Evolutionary conservation across 2,888 invertebrate genomes (phyloP), one percentile per base, ranked within the genome.

Genomic region (Lasioglossum marginatum): DNA sequence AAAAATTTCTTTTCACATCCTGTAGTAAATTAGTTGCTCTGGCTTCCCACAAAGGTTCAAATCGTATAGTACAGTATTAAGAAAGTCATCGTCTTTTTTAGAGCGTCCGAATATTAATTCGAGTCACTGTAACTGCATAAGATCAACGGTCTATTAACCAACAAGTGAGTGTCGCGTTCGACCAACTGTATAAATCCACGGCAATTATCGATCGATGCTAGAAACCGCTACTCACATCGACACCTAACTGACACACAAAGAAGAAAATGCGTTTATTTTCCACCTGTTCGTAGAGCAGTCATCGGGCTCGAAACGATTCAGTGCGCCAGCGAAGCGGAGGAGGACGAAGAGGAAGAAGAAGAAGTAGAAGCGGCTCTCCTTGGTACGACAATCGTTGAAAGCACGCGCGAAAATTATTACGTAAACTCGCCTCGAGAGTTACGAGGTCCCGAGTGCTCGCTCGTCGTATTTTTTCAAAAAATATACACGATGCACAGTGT

Each of bases 161-260:
- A 27, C 27, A 14, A 27, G 12, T 1, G 27, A 27, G 60, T 5
- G 14, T 60, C 52, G 23, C 27, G 60, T 19, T 23, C 23, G 68
- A 68, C 68, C 40, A 68, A 68, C 68, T 68, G 37, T 37, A 37
- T 37, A 40, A 37, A 23, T 37, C 10, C 68, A 40, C 40, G 23
- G 16, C 12, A 40, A 45, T 83, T 76, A 72, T 79, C 83, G 72
- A 76, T 83, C 85, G 83, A 79, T 85, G 83, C 83, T 85, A 83
- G 76, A 83, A 85, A 79, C 68, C n/a, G 19, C 75, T 78, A 85
- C 77, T 83, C 66, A 57, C 82, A 60, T 82, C 60, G 57, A 66
- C 48, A 71, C 71, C 8, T 68, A 68, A 78, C 19, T 52, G 68
- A 78, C 52, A 78, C 16, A 52, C 37, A 77, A 40, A 70, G 27